These are phyloP conservation scores for Takifugu bimaculatus DNA, from an alignment of 2,113 vertebrate species.

Conservation along the genomic window DNA sequence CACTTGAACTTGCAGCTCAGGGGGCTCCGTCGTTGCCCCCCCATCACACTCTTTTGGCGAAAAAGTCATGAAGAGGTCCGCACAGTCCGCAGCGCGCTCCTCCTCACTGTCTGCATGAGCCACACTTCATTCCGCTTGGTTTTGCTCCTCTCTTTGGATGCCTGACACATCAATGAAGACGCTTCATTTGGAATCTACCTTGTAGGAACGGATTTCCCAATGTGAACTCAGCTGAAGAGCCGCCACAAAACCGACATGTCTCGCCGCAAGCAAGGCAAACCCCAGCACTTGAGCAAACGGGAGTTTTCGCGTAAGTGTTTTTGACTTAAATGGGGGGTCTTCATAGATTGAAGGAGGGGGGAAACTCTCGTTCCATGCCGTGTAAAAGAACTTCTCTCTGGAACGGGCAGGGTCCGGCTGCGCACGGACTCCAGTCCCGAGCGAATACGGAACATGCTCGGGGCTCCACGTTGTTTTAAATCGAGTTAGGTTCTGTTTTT, in stretches of 20 bases:
- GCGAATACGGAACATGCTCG: neutral
- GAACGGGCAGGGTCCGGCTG: conserved; percentile 8
- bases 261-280: conserved; percentile 99
- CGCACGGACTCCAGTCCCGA: conserved; percentile 11
- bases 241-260: conserved; percentile 89
- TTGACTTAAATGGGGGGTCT: conserved; percentile 46
- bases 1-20: conserved; percentile 99
- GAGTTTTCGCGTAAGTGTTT: conserved; percentile 97
- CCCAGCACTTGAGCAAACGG: conserved; percentile 99
- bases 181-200: conserved; percentile 91
- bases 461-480: neutral
- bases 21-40: conserved; percentile 86
- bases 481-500: neutral
- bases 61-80: conserved; percentile 92
- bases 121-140: conserved; percentile 73
- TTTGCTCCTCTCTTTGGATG: conserved; percentile 77
- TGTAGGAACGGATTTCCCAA: conserved; percentile 75
- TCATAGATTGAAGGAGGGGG: neutral
- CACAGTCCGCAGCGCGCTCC: conserved; percentile 84
- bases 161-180: conserved; percentile 96
- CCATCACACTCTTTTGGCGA: conserved; percentile 55
- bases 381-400: conserved; percentile 36
- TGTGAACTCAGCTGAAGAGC: conserved; percentile 70
- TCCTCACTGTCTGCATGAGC: conserved; percentile 89
- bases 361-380: neutral